Conservation (phyloP, 2,113 vertebrate species). For the Turdus rufiventris region DNA sequence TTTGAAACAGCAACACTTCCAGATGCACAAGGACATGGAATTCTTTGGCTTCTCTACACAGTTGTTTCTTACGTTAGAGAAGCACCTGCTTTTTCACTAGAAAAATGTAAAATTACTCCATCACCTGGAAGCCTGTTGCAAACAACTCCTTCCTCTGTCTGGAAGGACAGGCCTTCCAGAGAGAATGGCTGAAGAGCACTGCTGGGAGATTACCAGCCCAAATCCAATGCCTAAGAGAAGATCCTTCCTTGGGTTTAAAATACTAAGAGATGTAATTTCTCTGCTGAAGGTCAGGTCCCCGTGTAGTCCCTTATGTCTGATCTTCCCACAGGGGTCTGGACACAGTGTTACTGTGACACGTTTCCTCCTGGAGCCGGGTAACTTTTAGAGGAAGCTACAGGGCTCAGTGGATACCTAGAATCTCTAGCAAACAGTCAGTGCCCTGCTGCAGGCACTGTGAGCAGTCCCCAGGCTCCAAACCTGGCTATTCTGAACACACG, state of each 20-base stretch:
- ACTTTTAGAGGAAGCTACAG: not conserved
- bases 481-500: fast-evolving
- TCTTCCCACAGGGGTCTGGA: fast-evolving
- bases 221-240: fast-evolving
- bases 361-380: not conserved
- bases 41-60: not conserved
- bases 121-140: not conserved
- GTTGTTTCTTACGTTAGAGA: not conserved
- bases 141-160: not conserved
- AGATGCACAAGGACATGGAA: not conserved
- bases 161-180: not conserved
- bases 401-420: not conserved
- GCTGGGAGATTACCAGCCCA: not conserved
- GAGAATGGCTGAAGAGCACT: fast-evolving
- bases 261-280: not conserved
- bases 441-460: fast-evolving
- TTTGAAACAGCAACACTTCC: not conserved
- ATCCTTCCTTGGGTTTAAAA: not conserved
- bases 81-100: not conserved
- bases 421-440: fast-evolving
- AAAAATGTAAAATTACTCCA: not conserved
- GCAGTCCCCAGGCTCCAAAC: fast-evolving
- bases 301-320: fast-evolving
- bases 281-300: fast-evolving
- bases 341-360: not conserved